These are phyloP conservation scores for Aphis craccivora DNA, from an alignment of 1,140 invertebrate species.

Conservation along the genomic window DNA sequence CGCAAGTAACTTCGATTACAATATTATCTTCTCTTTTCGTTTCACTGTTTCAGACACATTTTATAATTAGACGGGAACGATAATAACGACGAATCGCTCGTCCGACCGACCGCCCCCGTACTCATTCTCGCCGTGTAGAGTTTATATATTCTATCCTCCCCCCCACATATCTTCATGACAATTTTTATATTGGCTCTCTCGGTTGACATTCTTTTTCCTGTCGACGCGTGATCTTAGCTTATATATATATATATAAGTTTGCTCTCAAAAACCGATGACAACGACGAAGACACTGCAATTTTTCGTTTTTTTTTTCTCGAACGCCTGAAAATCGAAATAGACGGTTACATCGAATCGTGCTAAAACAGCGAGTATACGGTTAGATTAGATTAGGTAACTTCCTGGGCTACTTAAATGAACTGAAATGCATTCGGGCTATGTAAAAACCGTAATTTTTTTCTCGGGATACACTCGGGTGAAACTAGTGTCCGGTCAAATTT, in stretches of 20 bases:
- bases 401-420: no score
- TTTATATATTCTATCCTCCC: neutral
- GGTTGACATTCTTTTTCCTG: neutral
- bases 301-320: neutral
- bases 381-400: no score
- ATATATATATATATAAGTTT: neutral
- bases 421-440: no score
- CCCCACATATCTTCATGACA: neutral
- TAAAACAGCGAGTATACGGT: no score
- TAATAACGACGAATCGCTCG: conserved; percentile 15
- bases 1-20: conserved; percentile 20
- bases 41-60: neutral
- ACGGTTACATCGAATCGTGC: no score
- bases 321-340: no score
- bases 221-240: neutral
- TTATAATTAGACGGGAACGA: conserved; percentile 47
- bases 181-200: neutral
- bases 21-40: neutral
- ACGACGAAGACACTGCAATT: neutral
- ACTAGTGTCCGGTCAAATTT: no score
- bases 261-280: neutral
- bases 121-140: neutral
- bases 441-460: no score
- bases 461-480: no score
- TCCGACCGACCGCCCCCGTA: neutral